These are phyloP conservation scores for Ennomos erosarius DNA, from an alignment of 2,888 invertebrate genomes.

Conservation along the genomic window DNA sequence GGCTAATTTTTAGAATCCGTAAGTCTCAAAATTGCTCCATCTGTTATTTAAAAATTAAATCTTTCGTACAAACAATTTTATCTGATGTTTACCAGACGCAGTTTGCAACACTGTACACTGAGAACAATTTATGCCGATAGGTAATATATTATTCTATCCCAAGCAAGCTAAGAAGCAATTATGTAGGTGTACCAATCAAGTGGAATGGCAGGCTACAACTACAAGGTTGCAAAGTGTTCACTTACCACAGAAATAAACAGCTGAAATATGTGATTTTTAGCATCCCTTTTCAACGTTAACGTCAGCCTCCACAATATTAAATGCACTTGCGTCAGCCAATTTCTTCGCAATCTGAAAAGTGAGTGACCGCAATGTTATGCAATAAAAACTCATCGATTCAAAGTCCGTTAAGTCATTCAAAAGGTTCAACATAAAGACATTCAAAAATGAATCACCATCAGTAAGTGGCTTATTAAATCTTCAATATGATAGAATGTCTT, in stretches of 20 bases:
- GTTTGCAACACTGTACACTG: too few species aligned
- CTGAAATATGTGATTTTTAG: slow-evolving; percentile 83
- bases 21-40: too few species aligned
- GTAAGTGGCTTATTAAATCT: slow-evolving; percentile 21
- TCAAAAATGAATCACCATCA: slow-evolving; percentile 45
- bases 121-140: too few species aligned
- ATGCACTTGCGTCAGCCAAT: slow-evolving; percentile 86
- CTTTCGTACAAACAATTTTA: too few species aligned
- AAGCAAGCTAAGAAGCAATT: too few species aligned
- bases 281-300: slow-evolving; percentile 86
- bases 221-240: slow-evolving; percentile 15
- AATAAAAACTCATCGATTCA: slow-evolving; percentile 8
- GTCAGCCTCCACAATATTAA: slow-evolving; percentile 89
- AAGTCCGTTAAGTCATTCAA: slow-evolving; percentile 26
- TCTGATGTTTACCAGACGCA: too few species aligned
- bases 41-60: too few species aligned
- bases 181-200: too few species aligned
- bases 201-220: too few species aligned
- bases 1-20: too few species aligned
- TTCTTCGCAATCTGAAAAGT: slow-evolving; percentile 62
- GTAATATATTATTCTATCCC: too few species aligned
- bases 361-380: slow-evolving; percentile 2
- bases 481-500: slow-evolving; percentile 12
- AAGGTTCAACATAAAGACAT: slow-evolving; percentile 28
- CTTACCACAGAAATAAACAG: slow-evolving; percentile 84